phyloP scores from a whole-genome alignment of 1,140 invertebrate genomes.

The Aphaenogaster floridana region DNA sequence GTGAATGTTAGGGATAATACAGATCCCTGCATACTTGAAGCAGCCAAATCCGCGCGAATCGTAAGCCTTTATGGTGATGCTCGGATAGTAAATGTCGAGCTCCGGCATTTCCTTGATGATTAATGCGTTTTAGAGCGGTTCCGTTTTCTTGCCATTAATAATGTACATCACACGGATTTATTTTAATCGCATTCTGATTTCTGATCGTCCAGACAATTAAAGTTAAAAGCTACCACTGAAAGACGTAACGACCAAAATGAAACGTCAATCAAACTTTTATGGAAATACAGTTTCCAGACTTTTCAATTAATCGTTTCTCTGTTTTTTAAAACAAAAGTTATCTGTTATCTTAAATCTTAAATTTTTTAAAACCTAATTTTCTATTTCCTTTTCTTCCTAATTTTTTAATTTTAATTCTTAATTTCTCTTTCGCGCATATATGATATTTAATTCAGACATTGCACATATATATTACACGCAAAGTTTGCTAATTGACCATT shows the following conservation, averaged over 20 bases:
- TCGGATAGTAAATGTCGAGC: conserved; percentile 86
- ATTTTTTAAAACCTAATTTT: too few relatives aligned
- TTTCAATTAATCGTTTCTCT: background rate
- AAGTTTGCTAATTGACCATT: background rate
- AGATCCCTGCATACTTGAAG: conserved; percentile 87
- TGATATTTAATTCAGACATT: background rate
- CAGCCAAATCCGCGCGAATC: conserved; percentile 89
- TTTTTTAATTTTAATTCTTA: too few relatives aligned
- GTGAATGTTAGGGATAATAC: conserved; percentile 82
- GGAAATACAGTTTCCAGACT: background rate
- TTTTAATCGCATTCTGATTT: conserved; percentile 25
- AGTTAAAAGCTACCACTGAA: background rate
- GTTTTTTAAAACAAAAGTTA: background rate
- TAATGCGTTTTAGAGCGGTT: conserved; percentile 27
- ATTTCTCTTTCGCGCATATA: too few relatives aligned
- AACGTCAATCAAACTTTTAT: background rate
- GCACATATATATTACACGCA: too few relatives aligned
- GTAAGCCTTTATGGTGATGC: conserved; percentile 88
- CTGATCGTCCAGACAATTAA: background rate
- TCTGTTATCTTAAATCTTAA: background rate
- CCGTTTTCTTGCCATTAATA: conserved; percentile 3
- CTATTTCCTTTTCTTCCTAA: too few relatives aligned
- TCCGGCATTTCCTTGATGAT: conserved; percentile 84
- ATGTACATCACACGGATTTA: background rate
- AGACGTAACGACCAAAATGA: background rate